Base-by-base conservation (phyloP, 2,888 invertebrate genomes). In the Monopis laevigella region DNA sequence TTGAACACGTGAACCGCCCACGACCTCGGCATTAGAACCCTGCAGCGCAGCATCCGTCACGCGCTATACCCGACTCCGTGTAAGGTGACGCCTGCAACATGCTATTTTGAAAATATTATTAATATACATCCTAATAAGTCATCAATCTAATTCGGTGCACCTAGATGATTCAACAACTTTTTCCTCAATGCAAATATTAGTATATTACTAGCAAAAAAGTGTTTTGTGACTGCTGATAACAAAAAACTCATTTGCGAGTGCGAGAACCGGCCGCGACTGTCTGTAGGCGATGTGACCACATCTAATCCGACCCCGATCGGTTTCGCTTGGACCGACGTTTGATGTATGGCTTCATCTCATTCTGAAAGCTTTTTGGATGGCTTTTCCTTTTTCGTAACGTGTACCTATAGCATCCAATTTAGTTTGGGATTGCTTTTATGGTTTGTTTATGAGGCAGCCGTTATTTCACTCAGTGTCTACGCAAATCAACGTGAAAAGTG, bases 401-500 rank as follows among this genome's bases (percentile, higher is more conserved):
- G n/a, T n/a, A n/a, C n/a, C n/a, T n/a, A n/a, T n/a, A n/a, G n/a
- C n/a, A n/a, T n/a, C n/a, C n/a, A n/a, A n/a, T n/a, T n/a, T n/a
- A n/a, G n/a, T n/a, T 32, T 32, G 6, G 32, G 14, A 32, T 32
- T 17, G 32, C 16, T 32, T 32, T 17, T 40, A 40, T 32, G 21
- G 16, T 32, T 40, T 29, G 30, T 32, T 13, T 24, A 40, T 32
- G 40, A 24, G 19, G 30, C n/a, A 6, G 27, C 39, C 39, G 39
- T 39, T 36, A 36, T 19, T 39, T 32, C 12, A 32, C 18, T 18
- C 41, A 38, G 40, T 41, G 48, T 53, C 48, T 50, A 50, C 51
- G 53, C 51, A 52, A 52, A 56, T 58, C 54, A 52, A 53, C 49
- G 55, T 55, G 58, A 56, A 56, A 59, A 57, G 56, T 58, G 53